A percentile compares a stretch with the other conserved stretches of the same genome.
phyloP scores from a whole-genome alignment of 2,888 invertebrate species.

The Tachina grossa region DNA sequence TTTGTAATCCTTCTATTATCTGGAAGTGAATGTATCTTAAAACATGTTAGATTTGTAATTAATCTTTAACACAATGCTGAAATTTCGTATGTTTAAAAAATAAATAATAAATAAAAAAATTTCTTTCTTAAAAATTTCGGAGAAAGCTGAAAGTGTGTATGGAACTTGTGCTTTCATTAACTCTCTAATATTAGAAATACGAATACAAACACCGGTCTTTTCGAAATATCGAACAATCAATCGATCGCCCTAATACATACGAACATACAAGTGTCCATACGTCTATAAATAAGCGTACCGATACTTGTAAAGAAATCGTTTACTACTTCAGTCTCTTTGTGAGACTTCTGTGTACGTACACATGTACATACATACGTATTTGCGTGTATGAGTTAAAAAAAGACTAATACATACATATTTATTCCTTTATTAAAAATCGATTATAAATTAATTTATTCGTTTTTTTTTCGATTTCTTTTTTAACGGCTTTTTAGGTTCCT shows the following conservation, averaged over 20 bases:
- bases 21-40: no score
- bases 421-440: slow-evolving; percentile 11
- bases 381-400: no score
- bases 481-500: neutral
- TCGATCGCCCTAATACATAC: neutral
- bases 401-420: neutral
- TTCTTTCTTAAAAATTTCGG: no score
- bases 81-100: no score
- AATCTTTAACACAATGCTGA: no score
- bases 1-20: no score
- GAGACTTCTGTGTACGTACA: no score
- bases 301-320: neutral
- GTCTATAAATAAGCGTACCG: neutral
- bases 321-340: neutral
- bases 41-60: no score
- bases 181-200: no score
- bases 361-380: neutral
- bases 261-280: neutral
- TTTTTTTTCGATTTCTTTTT: slow-evolving; percentile 2
- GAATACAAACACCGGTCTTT: neutral
- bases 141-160: neutral
- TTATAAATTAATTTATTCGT: slow-evolving; percentile 8
- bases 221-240: neutral
- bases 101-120: no score
- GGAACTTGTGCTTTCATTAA: neutral